Conservation (phyloP, 2,113 vertebrate species). For the Gobius niger region DNA sequence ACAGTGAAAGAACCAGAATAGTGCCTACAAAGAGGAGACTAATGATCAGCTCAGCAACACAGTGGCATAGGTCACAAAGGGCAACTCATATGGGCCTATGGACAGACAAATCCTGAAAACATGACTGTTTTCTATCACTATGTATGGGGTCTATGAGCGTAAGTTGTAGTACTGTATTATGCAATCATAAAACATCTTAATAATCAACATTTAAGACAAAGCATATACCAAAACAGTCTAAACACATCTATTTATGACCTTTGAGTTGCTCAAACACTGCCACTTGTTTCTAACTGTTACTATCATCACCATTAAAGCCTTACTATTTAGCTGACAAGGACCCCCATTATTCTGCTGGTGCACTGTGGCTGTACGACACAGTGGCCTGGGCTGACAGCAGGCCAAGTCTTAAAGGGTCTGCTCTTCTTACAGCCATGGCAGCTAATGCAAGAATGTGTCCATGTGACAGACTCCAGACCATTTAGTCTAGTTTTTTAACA, state of each 20-base stretch:
- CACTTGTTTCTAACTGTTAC: constrained; percentile 34
- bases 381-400: constrained; percentile 42
- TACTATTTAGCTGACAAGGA: constrained; percentile 55
- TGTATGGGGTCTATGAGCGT: not conserved
- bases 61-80: constrained; percentile 5
- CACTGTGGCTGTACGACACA: constrained; percentile 29
- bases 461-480: constrained; percentile 74
- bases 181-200: not conserved
- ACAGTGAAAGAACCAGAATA: constrained; percentile 17
- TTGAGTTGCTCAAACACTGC: constrained; percentile 17
- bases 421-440: constrained; percentile 58
- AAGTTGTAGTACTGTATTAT: not conserved
- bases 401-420: constrained; percentile 38
- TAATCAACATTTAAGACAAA: not conserved
- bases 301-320: constrained; percentile 30
- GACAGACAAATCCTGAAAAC: not conserved
- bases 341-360: constrained; percentile 44
- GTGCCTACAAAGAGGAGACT: constrained; percentile 15
- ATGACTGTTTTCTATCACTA: not conserved
- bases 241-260: constrained; percentile 16
- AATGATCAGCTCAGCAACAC: constrained; percentile 26
- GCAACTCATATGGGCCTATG: not conserved
- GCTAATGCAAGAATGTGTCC: constrained; percentile 73
- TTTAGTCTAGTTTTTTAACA: constrained; percentile 66
- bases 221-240: not conserved